Evolutionary conservation across 2,888 invertebrate genomes (phyloP), one percentile per base, ranked within the genome.

Genomic region (Patella ulyssiponensis): DNA sequence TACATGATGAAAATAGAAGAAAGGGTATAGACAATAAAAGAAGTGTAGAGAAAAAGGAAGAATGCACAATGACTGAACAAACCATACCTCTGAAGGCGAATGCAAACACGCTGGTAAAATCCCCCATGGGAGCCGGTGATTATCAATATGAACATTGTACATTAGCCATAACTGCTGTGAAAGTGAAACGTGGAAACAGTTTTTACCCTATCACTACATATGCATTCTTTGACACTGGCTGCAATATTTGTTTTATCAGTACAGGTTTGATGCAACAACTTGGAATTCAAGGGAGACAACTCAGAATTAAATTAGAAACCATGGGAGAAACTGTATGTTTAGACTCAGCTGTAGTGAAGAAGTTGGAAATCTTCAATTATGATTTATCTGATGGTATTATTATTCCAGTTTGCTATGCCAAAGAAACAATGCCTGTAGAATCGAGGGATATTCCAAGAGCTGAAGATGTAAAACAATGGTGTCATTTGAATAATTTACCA

Each of bases 401-500:
- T 7, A 64, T 64, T 64, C n/a, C 58, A 20, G 20, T 20, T 9
- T 64, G n/a, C 9, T 64, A 64, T 12, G n/a, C 58, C n/a, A 64
- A 64, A 20, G 58, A 64, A 20, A 64, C 17, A n/a, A 58, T 74
- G 5, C 64, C 74, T 7, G n/a, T 74, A 7, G 51, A 64, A 44
- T 2, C 17, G 17, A 4, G 9, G 17, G 51, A 75, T 4, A 20
- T 51, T 20, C 52, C 17, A 1, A 54, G 12, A 14, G 17, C 69
- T 2, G 33, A 75, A 17, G 53, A 70, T 69, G 75, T 75, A 14
- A 54, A 75, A 69, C 27, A 75, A 9, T 75, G 53, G 70, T 2
- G 3, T 12, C 54, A 75, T 69, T 70, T 75, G 53, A 52, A 75
- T 9, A 53, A 20, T 52, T 12, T 75, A 17, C 51, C 23, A 20